Conservation (phyloP, 2,113 vertebrate species). For the Labrus mixtus region DNA sequence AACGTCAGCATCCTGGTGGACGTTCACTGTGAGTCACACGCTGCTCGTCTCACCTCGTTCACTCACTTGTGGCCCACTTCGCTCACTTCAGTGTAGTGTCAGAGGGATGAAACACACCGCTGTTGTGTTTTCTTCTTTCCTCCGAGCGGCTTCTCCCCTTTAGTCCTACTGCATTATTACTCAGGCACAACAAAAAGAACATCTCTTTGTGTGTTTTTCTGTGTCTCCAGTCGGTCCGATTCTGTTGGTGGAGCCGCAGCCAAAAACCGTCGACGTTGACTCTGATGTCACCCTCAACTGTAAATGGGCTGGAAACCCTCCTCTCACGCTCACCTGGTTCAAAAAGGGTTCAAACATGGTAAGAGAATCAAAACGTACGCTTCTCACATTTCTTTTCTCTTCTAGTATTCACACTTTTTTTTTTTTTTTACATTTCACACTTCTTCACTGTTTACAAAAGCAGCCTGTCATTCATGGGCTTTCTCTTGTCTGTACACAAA, state of each 20-base stretch:
- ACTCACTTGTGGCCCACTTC: constrained; percentile 18
- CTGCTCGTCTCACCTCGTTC: constrained; percentile 28
- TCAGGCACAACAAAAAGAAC: constrained; percentile 28
- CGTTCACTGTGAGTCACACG: constrained; percentile 91
- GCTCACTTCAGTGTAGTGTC: constrained; percentile 27
- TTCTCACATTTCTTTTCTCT: background rate
- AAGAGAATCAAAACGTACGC: constrained; percentile 38
- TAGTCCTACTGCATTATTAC: background rate
- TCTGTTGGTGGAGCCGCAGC: constrained; percentile 94
- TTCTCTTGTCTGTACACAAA: background rate
- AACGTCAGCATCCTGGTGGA: constrained; percentile 98
- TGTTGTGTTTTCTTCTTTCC: constrained; percentile 18
- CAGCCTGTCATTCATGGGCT: background rate
- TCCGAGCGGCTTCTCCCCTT: constrained; percentile 14
- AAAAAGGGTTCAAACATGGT: constrained; percentile 98
- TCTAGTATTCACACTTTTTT: constrained; percentile 19
- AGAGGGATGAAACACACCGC: background rate
- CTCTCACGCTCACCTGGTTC: constrained; percentile 97
- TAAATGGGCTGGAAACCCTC: constrained; percentile 95
- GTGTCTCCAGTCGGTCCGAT: constrained; percentile 89
- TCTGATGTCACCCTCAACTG: constrained; percentile 94
- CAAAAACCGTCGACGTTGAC: constrained; percentile 90
- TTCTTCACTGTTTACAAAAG: constrained; percentile 23
- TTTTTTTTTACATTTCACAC: background rate
- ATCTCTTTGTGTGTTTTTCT: constrained; percentile 3